phyloP scores from a whole-genome alignment of 2,113 vertebrate species.

The Perccottus glenii region DNA sequence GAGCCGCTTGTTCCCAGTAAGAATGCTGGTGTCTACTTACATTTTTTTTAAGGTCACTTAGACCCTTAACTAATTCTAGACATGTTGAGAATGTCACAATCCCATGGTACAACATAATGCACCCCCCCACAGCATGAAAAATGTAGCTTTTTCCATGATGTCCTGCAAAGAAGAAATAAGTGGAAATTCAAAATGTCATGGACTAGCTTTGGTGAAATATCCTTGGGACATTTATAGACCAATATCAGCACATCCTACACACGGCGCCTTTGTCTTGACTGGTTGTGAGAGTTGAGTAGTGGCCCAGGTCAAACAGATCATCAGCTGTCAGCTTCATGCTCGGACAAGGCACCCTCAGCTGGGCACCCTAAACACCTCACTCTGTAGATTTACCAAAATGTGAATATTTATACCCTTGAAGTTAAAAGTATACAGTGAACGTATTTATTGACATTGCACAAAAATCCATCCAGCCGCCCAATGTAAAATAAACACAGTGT shows the following conservation, averaged over 20 bases:
- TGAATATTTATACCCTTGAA: not conserved
- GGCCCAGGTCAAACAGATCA: constrained; percentile 27
- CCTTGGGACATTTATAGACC: not conserved
- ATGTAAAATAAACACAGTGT: too few relatives aligned
- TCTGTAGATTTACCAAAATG: not conserved
- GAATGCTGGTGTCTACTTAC: constrained; percentile 8
- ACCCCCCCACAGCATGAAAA: not conserved
- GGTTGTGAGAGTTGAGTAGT: not conserved
- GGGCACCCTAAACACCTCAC: not conserved
- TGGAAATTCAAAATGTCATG: constrained; percentile 6
- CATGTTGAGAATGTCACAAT: not conserved
- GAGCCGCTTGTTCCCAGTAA: not conserved
- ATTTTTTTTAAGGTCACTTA: not conserved
- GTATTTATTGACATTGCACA: too few relatives aligned
- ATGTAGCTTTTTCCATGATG: not conserved
- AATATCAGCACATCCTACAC: constrained; percentile 6
- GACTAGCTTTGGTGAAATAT: constrained; percentile 11
- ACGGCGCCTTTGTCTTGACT: constrained; percentile 6
- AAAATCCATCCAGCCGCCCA: too few relatives aligned
- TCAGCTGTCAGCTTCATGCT: constrained; percentile 25
- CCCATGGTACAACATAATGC: not conserved
- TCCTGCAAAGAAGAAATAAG: constrained; percentile 1
- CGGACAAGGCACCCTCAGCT: too few relatives aligned
- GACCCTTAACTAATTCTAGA: not conserved
- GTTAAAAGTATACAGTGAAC: too few relatives aligned